A percentile compares a stretch with the other conserved stretches of the same genome.
Evolutionary conservation across 2,113 vertebrate species (phyloP).

Genomic region (Archocentrus centrarchus): DNA sequence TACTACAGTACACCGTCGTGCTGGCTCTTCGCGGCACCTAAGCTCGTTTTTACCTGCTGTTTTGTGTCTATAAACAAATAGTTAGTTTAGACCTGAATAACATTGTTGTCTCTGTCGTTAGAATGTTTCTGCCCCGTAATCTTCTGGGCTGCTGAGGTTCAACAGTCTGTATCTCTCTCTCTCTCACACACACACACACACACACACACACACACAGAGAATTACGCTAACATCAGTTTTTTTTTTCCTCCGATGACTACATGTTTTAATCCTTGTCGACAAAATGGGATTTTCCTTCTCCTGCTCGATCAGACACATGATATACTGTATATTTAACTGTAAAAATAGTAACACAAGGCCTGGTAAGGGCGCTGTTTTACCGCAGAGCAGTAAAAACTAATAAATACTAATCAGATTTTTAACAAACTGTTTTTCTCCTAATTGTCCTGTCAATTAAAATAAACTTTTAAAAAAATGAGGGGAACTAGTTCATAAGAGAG

Average conservation of each 20-base stretch:
- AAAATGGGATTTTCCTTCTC: not conserved
- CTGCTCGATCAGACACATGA: not conserved
- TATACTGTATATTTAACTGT: not conserved
- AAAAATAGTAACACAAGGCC: not conserved
- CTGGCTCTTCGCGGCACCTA: rapidly evolving
- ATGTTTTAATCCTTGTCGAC: not conserved
- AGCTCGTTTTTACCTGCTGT: not conserved
- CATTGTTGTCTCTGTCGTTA: not conserved
- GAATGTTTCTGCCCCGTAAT: not conserved
- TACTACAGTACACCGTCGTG: not conserved
- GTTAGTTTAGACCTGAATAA: not conserved
- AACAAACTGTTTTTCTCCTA: no score
- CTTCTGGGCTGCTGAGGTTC: not conserved
- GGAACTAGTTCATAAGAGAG: no score
- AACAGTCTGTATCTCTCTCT: not conserved
- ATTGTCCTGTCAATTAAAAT: no score
- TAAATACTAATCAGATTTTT: not conserved
- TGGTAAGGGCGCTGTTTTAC: not conserved
- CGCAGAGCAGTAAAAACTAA: not conserved
- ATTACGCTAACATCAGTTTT: not conserved
- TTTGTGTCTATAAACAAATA: not conserved
- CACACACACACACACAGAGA: no score
- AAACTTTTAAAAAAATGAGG: no score
- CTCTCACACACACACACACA: no score
- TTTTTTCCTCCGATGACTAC: not conserved